phyloP scores from a whole-genome alignment of 2,113 vertebrate species.

The Neolamprologus caudopunctatus region DNA sequence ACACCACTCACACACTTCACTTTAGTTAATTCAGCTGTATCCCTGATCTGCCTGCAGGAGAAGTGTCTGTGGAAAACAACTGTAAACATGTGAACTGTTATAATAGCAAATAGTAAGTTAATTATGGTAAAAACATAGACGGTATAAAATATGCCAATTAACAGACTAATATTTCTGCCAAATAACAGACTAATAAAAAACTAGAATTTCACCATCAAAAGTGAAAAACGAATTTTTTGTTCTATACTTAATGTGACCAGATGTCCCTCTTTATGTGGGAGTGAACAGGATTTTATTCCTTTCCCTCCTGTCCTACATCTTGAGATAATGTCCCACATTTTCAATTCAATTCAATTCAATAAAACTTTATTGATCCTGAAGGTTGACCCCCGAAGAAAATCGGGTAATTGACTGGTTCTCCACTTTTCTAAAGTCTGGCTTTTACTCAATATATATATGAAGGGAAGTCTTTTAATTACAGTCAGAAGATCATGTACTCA shows the following conservation, averaged over 20 bases:
- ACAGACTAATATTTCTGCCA: background rate
- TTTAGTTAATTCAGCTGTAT: background rate
- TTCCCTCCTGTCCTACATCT: background rate
- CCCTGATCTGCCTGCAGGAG: background rate
- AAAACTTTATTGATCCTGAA: background rate
- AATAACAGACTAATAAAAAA: background rate
- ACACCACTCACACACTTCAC: background rate
- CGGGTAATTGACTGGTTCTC: background rate
- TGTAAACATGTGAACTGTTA: background rate
- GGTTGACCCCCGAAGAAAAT: background rate
- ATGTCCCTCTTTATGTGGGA: background rate
- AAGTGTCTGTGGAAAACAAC: background rate
- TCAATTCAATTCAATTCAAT: background rate
- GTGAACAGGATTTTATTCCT: background rate
- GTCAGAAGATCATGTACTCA: background rate
- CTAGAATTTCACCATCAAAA: background rate
- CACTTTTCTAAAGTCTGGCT: background rate
- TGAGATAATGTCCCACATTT: background rate
- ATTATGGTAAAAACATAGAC: background rate
- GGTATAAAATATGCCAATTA: background rate
- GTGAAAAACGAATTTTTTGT: rapidly evolving
- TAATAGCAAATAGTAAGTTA: background rate
- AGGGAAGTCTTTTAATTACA: background rate
- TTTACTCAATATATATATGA: background rate
- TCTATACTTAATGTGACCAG: background rate